These are phyloP conservation scores for Xenopus laevis DNA, from an alignment of 2,113 vertebrate species.

Conservation along the genomic window DNA sequence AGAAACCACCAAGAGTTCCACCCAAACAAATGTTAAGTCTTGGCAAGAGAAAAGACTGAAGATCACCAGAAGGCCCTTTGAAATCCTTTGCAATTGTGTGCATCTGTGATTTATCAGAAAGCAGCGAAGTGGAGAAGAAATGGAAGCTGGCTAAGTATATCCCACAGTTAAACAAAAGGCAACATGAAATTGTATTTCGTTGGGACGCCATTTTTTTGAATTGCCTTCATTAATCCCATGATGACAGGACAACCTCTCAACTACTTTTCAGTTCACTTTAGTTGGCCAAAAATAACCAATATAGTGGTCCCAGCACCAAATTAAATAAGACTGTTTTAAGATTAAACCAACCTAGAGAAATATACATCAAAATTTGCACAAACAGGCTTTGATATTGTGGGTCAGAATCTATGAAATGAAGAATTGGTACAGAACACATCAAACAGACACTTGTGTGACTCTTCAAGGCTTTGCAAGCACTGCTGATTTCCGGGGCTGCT, in stretches of 20 bases:
- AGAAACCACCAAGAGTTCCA: constrained; percentile 29
- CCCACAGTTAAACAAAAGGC: constrained; percentile 14
- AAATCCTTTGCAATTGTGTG: constrained; percentile 20
- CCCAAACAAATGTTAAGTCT: constrained; percentile 41
- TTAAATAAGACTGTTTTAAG: constrained; percentile 15
- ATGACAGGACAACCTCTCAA: background rate
- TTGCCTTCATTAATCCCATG: background rate
- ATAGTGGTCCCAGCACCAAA: background rate
- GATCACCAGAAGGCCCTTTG: constrained; percentile 40
- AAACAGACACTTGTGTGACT: constrained; percentile 34
- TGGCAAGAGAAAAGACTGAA: constrained; percentile 20
- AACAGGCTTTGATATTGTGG: constrained; percentile 44
- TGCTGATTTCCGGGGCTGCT: constrained; percentile 38
- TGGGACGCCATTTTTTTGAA: background rate
- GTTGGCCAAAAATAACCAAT: background rate
- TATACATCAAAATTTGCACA: constrained; percentile 38
- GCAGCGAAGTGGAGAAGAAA: constrained; percentile 18
- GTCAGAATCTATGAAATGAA: constrained; percentile 36
- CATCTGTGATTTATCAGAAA: constrained; percentile 23
- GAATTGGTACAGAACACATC: constrained; percentile 34
- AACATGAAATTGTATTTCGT: background rate
- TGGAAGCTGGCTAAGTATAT: constrained; percentile 15
- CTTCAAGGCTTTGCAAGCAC: constrained; percentile 44
- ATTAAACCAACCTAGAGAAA: constrained; percentile 7
- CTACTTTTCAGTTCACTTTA: background rate